Conservation (phyloP, 1,140 invertebrate species). For the Agrilus planipennis region DNA sequence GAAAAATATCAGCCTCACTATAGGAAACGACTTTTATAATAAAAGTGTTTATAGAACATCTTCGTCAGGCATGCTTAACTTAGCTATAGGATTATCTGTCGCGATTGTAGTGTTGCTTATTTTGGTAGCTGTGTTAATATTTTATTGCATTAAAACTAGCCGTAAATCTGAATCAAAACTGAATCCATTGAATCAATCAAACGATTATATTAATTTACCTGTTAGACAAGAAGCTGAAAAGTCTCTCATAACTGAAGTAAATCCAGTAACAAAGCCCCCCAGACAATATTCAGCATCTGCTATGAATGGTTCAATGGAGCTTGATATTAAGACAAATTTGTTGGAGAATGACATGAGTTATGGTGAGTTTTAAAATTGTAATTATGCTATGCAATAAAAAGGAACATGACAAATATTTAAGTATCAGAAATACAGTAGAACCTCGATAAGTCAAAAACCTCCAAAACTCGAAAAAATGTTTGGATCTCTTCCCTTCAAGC, state of each 20-base stretch:
- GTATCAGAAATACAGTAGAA: no score
- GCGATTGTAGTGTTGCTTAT: constrained; percentile 43
- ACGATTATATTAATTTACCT: constrained; percentile 46
- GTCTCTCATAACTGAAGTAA: constrained; percentile 64
- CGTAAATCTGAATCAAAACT: constrained; percentile 31
- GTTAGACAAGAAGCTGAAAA: constrained; percentile 64
- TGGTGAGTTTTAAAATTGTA: constrained; percentile 50
- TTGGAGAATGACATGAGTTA: constrained; percentile 54
- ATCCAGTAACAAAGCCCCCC: constrained; percentile 68
- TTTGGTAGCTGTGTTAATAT: constrained; percentile 50
- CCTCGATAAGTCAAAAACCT: no score
- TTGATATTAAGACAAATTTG: constrained; percentile 64
- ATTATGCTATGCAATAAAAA: no score
- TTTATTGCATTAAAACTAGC: constrained; percentile 46
- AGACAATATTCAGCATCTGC: constrained; percentile 56
- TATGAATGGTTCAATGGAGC: constrained; percentile 56
- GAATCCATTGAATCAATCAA: constrained; percentile 37
- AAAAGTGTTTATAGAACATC: constrained; percentile 7
- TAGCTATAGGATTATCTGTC: constrained; percentile 37
- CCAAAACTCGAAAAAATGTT: no score
- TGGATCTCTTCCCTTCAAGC: no score
- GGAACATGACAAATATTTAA: no score
- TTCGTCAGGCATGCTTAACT: constrained; percentile 26
- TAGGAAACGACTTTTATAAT: constrained; percentile 36
- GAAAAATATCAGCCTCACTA: constrained; percentile 53